Evolutionary conservation across 2,113 vertebrate species (phyloP).

Genomic region (Rutilus rutilus): DNA sequence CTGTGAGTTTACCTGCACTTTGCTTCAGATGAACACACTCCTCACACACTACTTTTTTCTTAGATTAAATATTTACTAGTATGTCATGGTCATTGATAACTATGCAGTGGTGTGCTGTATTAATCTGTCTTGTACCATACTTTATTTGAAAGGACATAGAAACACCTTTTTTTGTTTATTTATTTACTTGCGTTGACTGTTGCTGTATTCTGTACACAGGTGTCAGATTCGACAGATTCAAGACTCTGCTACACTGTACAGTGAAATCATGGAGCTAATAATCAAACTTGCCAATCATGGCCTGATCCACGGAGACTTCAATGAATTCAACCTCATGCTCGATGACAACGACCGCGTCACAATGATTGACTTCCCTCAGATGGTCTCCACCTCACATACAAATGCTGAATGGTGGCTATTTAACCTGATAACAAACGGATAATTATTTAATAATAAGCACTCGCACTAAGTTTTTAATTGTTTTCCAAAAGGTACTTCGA

Average conservation of each 20-base stretch:
- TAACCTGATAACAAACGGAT: not conserved
- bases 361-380: constrained; percentile 98
- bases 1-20: constrained; percentile 81
- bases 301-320: constrained; percentile 97
- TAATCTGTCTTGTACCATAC: not conserved
- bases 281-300: constrained; percentile 93
- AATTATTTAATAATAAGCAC: not conserved
- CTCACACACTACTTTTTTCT: not conserved
- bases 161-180: not conserved
- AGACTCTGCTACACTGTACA: constrained; percentile 88
- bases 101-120: not conserved
- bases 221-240: constrained; percentile 88
- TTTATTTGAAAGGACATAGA: not conserved
- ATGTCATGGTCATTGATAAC: not conserved
- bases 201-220: constrained; percentile 65
- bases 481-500: constrained; percentile 89
- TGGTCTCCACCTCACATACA: constrained; percentile 93
- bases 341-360: constrained; percentile 89
- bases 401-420: constrained; percentile 92
- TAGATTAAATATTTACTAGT: not conserved
- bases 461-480: not conserved
- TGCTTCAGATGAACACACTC: not conserved
- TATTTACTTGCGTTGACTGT: not conserved
- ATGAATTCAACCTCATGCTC: constrained; percentile 96
- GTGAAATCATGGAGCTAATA: constrained; percentile 94